Evolutionary conservation across 64 coral and sea anemone species (phyloP).

Genomic region (Anthopleura sola): DNA sequence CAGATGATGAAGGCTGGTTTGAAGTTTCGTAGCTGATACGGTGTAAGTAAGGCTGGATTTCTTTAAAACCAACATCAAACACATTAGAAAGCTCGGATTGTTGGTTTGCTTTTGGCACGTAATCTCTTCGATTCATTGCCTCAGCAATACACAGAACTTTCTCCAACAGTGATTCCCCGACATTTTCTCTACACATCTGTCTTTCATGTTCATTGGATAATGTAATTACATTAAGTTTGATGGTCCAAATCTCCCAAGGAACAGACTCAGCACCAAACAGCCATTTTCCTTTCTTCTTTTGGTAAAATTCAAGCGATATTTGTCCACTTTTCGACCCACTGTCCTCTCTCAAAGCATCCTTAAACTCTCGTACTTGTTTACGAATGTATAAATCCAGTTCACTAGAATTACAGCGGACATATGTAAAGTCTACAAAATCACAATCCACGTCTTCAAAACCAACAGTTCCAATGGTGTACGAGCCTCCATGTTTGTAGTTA

Average conservation of each 20-base stretch:
- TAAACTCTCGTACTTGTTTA: conserved; percentile 90
- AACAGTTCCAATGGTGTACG: conserved; percentile 94
- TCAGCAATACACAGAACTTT: conserved; percentile 93
- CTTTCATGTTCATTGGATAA: conserved; percentile 81
- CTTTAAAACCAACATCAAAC: conserved; percentile 70
- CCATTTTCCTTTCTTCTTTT: conserved; percentile 94
- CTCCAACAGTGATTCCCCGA: conserved; percentile 81
- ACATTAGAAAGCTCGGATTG: conserved; percentile 86
- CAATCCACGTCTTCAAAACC: conserved; percentile 92
- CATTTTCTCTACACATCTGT: conserved; percentile 95
- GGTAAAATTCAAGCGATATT: conserved; percentile 96
- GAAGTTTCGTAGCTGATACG: conserved; percentile 82
- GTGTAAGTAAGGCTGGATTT: conserved; percentile 85
- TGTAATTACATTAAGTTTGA: conserved; percentile 76
- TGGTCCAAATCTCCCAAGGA: conserved; percentile 97
- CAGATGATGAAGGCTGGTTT: conserved; percentile 62
- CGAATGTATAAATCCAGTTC: conserved; percentile 66
- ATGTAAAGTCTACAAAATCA: conserved; percentile 84
- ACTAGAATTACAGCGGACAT: conserved; percentile 87
- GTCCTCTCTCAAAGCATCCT: conserved; percentile 69
- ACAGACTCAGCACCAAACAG: conserved; percentile 91
- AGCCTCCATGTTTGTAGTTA: conserved; percentile 90
- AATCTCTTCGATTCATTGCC: conserved; percentile 92
- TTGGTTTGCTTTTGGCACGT: conserved; percentile 89
- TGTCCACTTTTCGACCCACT: conserved; percentile 70